Percentiles rank a stretch among this genome's conserved stretches.
phyloP scores from a whole-genome alignment of 2,888 invertebrate species.

The Aleiodes testaceus region DNA sequence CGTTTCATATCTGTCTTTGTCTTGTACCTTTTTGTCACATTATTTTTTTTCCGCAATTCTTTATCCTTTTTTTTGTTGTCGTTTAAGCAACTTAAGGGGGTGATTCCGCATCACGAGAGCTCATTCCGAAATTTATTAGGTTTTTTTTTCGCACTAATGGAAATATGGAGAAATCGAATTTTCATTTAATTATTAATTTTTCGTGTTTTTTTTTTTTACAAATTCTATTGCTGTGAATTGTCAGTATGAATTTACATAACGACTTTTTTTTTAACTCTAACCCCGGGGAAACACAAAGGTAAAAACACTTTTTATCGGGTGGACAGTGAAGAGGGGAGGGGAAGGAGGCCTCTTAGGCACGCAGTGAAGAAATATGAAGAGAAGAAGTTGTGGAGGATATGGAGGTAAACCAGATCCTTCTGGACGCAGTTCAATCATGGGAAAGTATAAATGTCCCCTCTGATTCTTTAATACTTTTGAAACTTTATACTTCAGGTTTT shows the following conservation, averaged over 20 bases:
- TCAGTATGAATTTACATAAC: slow-evolving; percentile 67
- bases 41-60: slow-evolving; percentile 1
- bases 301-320: slow-evolving; percentile 57
- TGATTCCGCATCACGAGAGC: not conserved
- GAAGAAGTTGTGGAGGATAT: slow-evolving; percentile 23
- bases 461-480: slow-evolving; percentile 22
- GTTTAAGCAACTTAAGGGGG: slow-evolving; percentile 6
- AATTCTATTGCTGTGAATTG: slow-evolving; percentile 51
- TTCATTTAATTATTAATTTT: not conserved
- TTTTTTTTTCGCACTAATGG: not conserved
- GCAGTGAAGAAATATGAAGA: slow-evolving; percentile 51
- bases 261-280: slow-evolving; percentile 67
- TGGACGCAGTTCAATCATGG: slow-evolving; percentile 46
- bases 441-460: slow-evolving; percentile 37
- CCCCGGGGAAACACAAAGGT: slow-evolving; percentile 52
- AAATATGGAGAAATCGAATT: not conserved
- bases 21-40: slow-evolving; percentile 35
- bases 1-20: slow-evolving; percentile 45
- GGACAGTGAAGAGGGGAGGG: slow-evolving; percentile 55
- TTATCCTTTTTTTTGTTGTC: slow-evolving; percentile 11
- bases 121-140: slow-evolving; percentile 2
- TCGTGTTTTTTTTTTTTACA: slow-evolving; percentile 50
- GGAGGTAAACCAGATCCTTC: slow-evolving; percentile 60
- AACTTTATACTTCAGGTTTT: slow-evolving; percentile 18
- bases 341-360: slow-evolving; percentile 49